Evolutionary conservation across 2,888 invertebrate species (phyloP).

Genomic region (Bursaphelenchus okinawaensis): DNA sequence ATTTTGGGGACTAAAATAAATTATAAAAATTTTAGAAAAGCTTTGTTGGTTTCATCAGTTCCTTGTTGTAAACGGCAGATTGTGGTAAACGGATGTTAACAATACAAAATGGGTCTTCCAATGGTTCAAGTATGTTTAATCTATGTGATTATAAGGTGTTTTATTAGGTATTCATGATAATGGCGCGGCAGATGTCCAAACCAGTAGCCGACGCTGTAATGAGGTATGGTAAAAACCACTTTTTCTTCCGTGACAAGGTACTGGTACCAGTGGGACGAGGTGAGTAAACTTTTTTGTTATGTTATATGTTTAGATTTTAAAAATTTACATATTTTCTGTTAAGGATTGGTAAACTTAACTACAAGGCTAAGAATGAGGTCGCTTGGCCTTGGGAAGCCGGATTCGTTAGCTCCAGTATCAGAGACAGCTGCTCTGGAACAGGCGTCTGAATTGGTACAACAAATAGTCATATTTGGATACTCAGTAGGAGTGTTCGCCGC

Average conservation of each 20-base stretch:
- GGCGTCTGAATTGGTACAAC: slow-evolving; percentile 55
- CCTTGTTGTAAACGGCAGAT: too few relatives aligned
- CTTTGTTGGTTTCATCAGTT: too few relatives aligned
- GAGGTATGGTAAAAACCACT: slow-evolving; percentile 48
- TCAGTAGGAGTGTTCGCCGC: slow-evolving; percentile 49
- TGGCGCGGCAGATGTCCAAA: slow-evolving; percentile 54
- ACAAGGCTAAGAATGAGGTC: slow-evolving; percentile 48
- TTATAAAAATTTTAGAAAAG: too few relatives aligned
- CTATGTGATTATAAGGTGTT: background rate
- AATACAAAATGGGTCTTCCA: slow-evolving; percentile 48
- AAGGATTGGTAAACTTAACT: slow-evolving; percentile 43
- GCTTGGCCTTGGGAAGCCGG: slow-evolving; percentile 44
- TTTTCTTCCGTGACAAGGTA: slow-evolving; percentile 42
- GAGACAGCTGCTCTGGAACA: slow-evolving; percentile 52
- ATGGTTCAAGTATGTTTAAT: slow-evolving; percentile 38
- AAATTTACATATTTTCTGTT: slow-evolving; percentile 2
- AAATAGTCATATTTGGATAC: slow-evolving; percentile 49
- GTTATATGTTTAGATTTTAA: background rate
- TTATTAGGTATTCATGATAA: slow-evolving; percentile 45
- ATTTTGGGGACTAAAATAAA: background rate
- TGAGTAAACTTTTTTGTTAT: slow-evolving; percentile 10
- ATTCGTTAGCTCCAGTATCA: slow-evolving; percentile 37
- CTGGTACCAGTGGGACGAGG: slow-evolving; percentile 47
- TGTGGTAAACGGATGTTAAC: too few relatives aligned
- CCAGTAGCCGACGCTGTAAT: slow-evolving; percentile 49